Base-by-base conservation (phyloP, 64 coral and sea anemone genomes). In the Acropora yongei region DNA sequence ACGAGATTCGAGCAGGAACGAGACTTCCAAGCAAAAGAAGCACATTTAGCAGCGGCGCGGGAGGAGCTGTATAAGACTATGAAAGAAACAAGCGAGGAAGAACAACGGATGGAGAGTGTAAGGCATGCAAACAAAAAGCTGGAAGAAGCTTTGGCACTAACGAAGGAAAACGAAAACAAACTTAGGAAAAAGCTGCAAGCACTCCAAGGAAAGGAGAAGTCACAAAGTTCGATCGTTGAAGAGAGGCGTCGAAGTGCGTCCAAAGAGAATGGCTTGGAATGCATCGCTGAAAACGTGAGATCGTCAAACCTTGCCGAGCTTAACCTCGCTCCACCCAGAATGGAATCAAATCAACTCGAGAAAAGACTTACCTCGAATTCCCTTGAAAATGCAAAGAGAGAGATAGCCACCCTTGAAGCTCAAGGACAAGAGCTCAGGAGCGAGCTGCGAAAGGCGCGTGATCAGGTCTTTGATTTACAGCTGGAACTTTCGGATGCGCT, bases 351-450 rank as follows among this genome's bases (percentile, higher is more conserved):
- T 39, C 78, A 80, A 39, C 19, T 18, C 0, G 78, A 80, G 49
- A 80, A 82, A 63, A 41, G 49, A 44, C 49, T 19, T 47, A 66
- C 58, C n/a, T 83, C 78, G 8, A 57, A 55, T 57, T 89, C 89
- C 19, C 77, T 90, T 12, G 87, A 88, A 72, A 93, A 49, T 65
- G 94, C 94, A 10, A 80, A 83, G 12, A 96, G 92, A 89, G 90
- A 96, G 71, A 89, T 96, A 72, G 76, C 86, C 20, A 89, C 71
- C 40, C 76, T 96, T 19, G 95, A 96, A 47, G 76, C 80, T 17
- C 88, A 90, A 11, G 92, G 79, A 57, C 85, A 96, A 45, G 91
- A 96, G 44, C 49, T 96, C 39, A 47, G 90, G 41, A 68, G 58
- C 61, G 82, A 87, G 41, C 45, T 78, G 12, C 88, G 57, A 72